Conservation (phyloP, 1,140 invertebrate species). For the Tetraneura akinire region DNA sequence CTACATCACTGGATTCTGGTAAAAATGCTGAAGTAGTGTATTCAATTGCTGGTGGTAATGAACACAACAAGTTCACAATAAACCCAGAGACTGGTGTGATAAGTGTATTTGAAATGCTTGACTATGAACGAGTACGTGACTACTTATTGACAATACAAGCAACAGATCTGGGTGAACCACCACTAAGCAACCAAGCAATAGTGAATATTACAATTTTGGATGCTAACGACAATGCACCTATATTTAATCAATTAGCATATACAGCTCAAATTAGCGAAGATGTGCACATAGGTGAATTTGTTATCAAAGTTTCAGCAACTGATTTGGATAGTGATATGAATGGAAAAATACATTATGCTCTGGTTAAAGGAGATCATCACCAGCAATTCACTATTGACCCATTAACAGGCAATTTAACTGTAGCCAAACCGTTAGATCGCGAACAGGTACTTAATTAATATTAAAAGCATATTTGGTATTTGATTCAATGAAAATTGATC, state of each 20-base stretch:
- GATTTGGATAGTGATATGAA: slow-evolving; percentile 82
- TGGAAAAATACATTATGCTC: slow-evolving; percentile 75
- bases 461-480: not conserved
- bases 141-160: slow-evolving; percentile 90
- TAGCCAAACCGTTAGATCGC: slow-evolving; percentile 76
- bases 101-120: slow-evolving; percentile 63
- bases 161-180: slow-evolving; percentile 81
- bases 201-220: slow-evolving; percentile 85
- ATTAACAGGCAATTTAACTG: slow-evolving; percentile 75
- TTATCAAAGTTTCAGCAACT: slow-evolving; percentile 73
- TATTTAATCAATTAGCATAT: slow-evolving; percentile 80
- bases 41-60: slow-evolving; percentile 83
- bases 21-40: slow-evolving; percentile 92
- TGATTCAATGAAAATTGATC: not conserved
- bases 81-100: slow-evolving; percentile 66
- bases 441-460: slow-evolving; percentile 66
- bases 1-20: slow-evolving; percentile 89
- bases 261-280: slow-evolving; percentile 79
- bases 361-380: slow-evolving; percentile 76
- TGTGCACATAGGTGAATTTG: slow-evolving; percentile 68
- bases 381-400: slow-evolving; percentile 79
- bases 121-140: slow-evolving; percentile 81
- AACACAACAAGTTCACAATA: slow-evolving; percentile 81
- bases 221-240: slow-evolving; percentile 86
- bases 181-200: slow-evolving; percentile 81